Conservation (phyloP, 2,113 vertebrate species). For the Pyxicephalus adspersus region DNA sequence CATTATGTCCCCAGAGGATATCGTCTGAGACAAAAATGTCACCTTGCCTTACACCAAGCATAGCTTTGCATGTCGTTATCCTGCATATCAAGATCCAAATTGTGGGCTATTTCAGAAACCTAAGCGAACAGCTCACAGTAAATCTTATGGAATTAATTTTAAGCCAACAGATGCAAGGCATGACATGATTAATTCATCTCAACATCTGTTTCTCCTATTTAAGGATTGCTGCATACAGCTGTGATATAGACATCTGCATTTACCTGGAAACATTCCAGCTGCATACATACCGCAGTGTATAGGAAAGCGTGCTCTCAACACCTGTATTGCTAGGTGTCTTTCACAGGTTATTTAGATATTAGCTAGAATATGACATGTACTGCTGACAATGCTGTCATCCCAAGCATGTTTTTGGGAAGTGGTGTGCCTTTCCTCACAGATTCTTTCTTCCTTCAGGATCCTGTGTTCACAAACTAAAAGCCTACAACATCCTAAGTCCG, state of each 20-base stretch:
- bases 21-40: too few relatives aligned
- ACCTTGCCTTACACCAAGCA: too few relatives aligned
- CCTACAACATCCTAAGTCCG: slow-evolving; percentile 55
- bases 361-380: slow-evolving; percentile 65
- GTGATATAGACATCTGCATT: slow-evolving; percentile 20
- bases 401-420: slow-evolving; percentile 63
- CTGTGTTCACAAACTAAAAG: slow-evolving; percentile 64
- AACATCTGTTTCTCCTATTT: slow-evolving; percentile 31
- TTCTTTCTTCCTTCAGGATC: slow-evolving; percentile 60
- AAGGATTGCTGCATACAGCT: not conserved
- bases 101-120: slow-evolving; percentile 14
- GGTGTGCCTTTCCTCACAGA: slow-evolving; percentile 59
- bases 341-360: not conserved
- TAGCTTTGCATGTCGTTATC: not conserved
- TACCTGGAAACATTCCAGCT: slow-evolving; percentile 9
- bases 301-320: slow-evolving; percentile 10
- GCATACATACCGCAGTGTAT: not conserved
- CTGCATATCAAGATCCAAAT: not conserved
- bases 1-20: too few relatives aligned
- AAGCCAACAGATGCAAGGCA: slow-evolving; percentile 7
- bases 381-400: slow-evolving; percentile 62
- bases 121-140: not conserved
- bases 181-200: slow-evolving; percentile 41
- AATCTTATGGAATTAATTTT: slow-evolving; percentile 28
- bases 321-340: not conserved